phyloP scores from a whole-genome alignment of 2,113 vertebrate genomes.

The Verasper variegatus region DNA sequence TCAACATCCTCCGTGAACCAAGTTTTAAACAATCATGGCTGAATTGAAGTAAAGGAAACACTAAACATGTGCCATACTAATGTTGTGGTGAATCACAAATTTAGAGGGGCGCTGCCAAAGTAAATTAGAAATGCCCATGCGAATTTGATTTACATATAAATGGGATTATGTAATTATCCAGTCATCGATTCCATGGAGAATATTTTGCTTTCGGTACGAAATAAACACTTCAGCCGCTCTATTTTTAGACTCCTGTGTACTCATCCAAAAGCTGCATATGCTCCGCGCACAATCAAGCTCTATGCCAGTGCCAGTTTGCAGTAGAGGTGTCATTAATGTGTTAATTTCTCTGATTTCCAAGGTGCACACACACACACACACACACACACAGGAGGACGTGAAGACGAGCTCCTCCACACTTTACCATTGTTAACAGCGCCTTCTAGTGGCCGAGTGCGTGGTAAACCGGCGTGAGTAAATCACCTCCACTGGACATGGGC shows the following conservation, averaged over 20 bases:
- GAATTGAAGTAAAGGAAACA: constrained; percentile 41
- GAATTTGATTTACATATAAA: neutral
- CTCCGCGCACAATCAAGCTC: neutral
- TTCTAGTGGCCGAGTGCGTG: constrained; percentile 72
- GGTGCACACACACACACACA: neutral
- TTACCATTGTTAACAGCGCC: constrained; percentile 82
- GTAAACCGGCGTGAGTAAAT: neutral
- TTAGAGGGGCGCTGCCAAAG: neutral
- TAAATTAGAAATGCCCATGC: constrained; percentile 11
- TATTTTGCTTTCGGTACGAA: neutral
- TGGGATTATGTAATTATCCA: constrained; percentile 29
- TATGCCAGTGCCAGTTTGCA: neutral
- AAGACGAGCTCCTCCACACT: neutral
- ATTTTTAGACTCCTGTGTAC: constrained; percentile 21
- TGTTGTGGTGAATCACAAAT: constrained; percentile 33
- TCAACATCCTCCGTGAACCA: constrained; percentile 41
- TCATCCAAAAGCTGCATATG: neutral
- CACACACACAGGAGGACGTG: neutral
- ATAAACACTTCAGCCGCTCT: constrained; percentile 4
- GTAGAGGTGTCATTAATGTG: neutral
- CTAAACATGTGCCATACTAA: constrained; percentile 33
- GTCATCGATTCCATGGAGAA: constrained; percentile 26
- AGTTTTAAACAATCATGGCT: constrained; percentile 46
- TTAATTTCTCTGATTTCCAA: constrained; percentile 13
- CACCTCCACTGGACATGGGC: neutral